Evolutionary conservation across 2,888 invertebrate species (phyloP).

Genomic region (Chrysolina americana): DNA sequence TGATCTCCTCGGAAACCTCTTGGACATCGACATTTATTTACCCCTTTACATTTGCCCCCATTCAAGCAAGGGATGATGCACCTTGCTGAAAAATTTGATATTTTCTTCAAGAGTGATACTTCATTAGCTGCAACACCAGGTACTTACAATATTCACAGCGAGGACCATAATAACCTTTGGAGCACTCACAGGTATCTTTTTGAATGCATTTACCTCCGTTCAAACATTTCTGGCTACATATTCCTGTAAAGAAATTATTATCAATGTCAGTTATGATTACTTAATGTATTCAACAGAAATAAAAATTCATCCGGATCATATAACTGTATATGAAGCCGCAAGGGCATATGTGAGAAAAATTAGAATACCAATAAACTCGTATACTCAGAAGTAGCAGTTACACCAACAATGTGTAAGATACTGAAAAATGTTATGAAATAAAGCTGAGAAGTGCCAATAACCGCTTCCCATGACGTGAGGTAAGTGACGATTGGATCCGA

Average conservation of each 20-base stretch:
- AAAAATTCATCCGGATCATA: no score
- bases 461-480: no score
- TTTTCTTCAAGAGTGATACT: not conserved
- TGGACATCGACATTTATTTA: conserved; percentile 91
- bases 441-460: no score
- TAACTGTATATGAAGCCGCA: no score
- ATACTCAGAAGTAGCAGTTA: no score
- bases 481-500: no score
- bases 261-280: no score
- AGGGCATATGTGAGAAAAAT: no score
- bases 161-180: conserved; percentile 91
- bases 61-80: conserved; percentile 88
- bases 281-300: no score
- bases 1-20: conserved; percentile 89
- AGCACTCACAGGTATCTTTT: conserved; percentile 93
- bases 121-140: conserved; percentile 3
- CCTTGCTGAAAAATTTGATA: conserved; percentile 60
- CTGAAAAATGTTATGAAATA: no score
- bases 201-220: conserved; percentile 96
- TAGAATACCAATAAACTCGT: no score
- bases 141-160: conserved; percentile 93
- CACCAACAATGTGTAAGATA: no score
- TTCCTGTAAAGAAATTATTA: conserved; percentile 75
- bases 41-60: conserved; percentile 91
- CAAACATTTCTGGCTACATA: conserved; percentile 91